A percentile compares a stretch with the other conserved stretches of the same genome.
These are phyloP conservation scores for Agrotis puta DNA, from an alignment of 2,888 invertebrate genomes.

Conservation along the genomic window DNA sequence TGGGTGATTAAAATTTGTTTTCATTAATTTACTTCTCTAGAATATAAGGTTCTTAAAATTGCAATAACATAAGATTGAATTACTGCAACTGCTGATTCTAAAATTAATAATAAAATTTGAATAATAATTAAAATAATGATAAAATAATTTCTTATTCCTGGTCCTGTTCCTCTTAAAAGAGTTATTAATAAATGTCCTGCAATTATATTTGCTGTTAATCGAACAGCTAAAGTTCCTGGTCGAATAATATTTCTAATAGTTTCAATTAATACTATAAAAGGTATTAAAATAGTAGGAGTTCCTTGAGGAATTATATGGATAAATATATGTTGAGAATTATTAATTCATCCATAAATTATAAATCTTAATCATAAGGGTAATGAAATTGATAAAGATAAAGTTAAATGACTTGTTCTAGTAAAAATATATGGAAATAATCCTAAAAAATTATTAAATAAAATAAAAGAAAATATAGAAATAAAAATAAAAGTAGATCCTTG, in stretches of 20 bases:
- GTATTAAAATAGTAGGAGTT: slow-evolving; percentile 92
- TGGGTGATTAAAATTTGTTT: slow-evolving; percentile 90
- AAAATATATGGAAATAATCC: slow-evolving; percentile 94
- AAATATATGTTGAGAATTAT: slow-evolving; percentile 92
- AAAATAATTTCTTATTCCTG: slow-evolving; percentile 71
- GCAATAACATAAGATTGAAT: slow-evolving; percentile 93
- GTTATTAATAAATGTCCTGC: slow-evolving; percentile 93
- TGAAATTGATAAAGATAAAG: slow-evolving; percentile 90
- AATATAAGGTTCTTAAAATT: slow-evolving; percentile 92
- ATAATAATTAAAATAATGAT: slow-evolving; percentile 80
- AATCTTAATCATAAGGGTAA: slow-evolving; percentile 92
- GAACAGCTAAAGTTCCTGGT: slow-evolving; percentile 93
- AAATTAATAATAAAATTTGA: slow-evolving; percentile 89
- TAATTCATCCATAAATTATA: too few relatives aligned
- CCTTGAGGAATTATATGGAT: slow-evolving; percentile 93
- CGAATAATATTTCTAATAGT: slow-evolving; percentile 94
- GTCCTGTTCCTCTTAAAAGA: slow-evolving; percentile 86
- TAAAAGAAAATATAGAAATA: slow-evolving; percentile 90
- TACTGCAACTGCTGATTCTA: slow-evolving; percentile 92
- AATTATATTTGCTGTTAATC: slow-evolving; percentile 95
- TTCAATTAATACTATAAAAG: slow-evolving; percentile 95
- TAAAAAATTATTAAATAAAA: slow-evolving; percentile 93
- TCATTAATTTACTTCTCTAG: slow-evolving; percentile 93
- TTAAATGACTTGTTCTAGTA: slow-evolving; percentile 92
- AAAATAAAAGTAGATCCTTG: slow-evolving; percentile 90